A percentile compares a stretch with the other conserved stretches of the same genome.
These are phyloP conservation scores for Dicentrarchus labrax DNA, from an alignment of 2,113 vertebrate genomes.

Conservation along the genomic window DNA sequence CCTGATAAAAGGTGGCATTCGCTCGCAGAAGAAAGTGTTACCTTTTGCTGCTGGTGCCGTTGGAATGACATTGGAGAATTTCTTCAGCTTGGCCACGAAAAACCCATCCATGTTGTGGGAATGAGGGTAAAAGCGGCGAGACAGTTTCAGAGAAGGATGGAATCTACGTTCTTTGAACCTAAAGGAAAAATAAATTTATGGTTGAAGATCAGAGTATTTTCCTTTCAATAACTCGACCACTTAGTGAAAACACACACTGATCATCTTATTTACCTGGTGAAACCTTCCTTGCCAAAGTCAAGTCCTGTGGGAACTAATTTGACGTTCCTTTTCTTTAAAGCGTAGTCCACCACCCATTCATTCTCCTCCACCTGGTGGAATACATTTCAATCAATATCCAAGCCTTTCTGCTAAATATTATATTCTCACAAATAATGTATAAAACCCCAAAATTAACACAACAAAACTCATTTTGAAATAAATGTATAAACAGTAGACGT, in stretches of 20 bases:
- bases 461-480: not conserved
- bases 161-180: slow-evolving; percentile 94
- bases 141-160: slow-evolving; percentile 90
- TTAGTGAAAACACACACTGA: not conserved
- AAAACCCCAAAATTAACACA: not conserved
- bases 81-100: slow-evolving; percentile 97
- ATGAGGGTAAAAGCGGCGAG: slow-evolving; percentile 95
- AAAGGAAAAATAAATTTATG: not conserved
- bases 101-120: slow-evolving; percentile 99
- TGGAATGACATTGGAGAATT: slow-evolving; percentile 93
- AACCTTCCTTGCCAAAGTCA: slow-evolving; percentile 97
- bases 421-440: not conserved
- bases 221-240: not conserved
- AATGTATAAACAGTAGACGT: not conserved
- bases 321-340: slow-evolving; percentile 95
- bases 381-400: not conserved
- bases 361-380: slow-evolving; percentile 95
- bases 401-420: not conserved
- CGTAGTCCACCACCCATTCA: slow-evolving; percentile 98
- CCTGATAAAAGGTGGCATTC: not conserved
- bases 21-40: slow-evolving; percentile 24
- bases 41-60: slow-evolving; percentile 77
- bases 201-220: not conserved
- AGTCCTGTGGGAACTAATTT: slow-evolving; percentile 94
- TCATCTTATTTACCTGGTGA: slow-evolving; percentile 87